phyloP scores from a whole-genome alignment of 2,888 invertebrate genomes.

The Zootermopsis nevadensis region DNA sequence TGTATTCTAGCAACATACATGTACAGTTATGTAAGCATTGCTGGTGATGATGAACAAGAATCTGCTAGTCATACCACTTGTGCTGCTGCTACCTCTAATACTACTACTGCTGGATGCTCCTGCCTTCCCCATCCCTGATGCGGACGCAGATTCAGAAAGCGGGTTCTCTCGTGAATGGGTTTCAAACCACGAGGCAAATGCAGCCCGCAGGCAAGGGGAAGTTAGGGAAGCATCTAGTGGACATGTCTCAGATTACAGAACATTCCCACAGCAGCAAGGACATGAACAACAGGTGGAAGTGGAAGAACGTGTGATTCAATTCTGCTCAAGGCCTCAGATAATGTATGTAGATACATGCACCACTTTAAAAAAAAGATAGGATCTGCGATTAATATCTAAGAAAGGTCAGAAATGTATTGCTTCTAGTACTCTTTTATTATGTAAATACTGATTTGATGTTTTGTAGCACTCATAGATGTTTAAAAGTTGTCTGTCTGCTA shows the following conservation, averaged over 20 bases:
- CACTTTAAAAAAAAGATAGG: no score
- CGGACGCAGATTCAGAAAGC: constrained; percentile 61
- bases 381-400: no score
- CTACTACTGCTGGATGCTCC: constrained; percentile 1
- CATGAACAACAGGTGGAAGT: constrained; percentile 49
- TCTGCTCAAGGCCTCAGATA: no score
- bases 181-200: constrained; percentile 65
- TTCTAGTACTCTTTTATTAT: no score
- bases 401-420: no score
- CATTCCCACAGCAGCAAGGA: constrained; percentile 41
- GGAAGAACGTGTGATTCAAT: constrained; percentile 65
- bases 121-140: background rate
- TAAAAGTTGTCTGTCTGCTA: no score
- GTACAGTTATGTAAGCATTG: constrained; percentile 70
- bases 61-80: constrained; percentile 37
- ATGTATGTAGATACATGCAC: no score
- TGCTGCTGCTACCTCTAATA: background rate
- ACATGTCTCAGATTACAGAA: constrained; percentile 35
- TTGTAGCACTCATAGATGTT: no score
- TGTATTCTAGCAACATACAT: constrained; percentile 69
- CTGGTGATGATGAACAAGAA: constrained; percentile 54
- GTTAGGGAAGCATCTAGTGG: constrained; percentile 66
- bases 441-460: no score
- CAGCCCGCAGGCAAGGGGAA: constrained; percentile 67
- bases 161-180: constrained; percentile 78